Evolutionary conservation across 2,797 vertebrate genomes (phyloP).

Genomic region (Nyctibius grandis): DNA sequence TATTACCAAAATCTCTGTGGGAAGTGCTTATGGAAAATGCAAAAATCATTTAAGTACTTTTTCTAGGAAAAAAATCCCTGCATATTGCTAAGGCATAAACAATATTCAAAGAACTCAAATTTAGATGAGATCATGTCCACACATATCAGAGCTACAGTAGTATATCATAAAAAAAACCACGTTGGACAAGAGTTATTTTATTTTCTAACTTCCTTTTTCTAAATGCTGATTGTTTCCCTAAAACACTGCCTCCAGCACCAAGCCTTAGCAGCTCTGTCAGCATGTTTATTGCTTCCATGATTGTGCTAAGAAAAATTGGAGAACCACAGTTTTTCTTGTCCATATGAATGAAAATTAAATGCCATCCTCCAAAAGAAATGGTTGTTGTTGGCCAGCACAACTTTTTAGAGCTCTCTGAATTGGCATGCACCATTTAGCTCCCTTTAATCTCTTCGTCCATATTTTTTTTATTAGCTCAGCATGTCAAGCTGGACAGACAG

Average conservation of each 20-base stretch:
- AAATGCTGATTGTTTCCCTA: slow-evolving; percentile 53
- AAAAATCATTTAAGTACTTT: slow-evolving; percentile 45
- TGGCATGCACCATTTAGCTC: not conserved
- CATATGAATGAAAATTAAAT: not conserved
- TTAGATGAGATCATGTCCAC: slow-evolving; percentile 43
- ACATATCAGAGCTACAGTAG: slow-evolving; percentile 16
- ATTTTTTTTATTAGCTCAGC: not conserved
- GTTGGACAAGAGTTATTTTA: slow-evolving; percentile 36
- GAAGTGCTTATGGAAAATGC: slow-evolving; percentile 40
- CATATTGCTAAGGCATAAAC: slow-evolving; percentile 22
- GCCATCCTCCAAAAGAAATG: not conserved
- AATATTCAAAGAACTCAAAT: slow-evolving; percentile 44
- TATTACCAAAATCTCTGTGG: slow-evolving; percentile 43
- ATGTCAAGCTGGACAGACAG: not conserved
- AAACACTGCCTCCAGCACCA: slow-evolving; percentile 37
- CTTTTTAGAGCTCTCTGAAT: not conserved
- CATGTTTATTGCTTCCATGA: slow-evolving; percentile 17
- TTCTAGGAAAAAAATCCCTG: not conserved
- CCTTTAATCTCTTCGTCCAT: not conserved
- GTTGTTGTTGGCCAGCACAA: not conserved
- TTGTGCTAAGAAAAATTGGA: slow-evolving; percentile 1
- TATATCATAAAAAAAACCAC: slow-evolving; percentile 17
- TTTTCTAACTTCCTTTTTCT: slow-evolving; percentile 45
- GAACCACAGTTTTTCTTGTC: not conserved
- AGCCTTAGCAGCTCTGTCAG: not conserved